Evolutionary conservation across 2,113 vertebrate species (phyloP).

Genomic region (Thermophis baileyi): DNA sequence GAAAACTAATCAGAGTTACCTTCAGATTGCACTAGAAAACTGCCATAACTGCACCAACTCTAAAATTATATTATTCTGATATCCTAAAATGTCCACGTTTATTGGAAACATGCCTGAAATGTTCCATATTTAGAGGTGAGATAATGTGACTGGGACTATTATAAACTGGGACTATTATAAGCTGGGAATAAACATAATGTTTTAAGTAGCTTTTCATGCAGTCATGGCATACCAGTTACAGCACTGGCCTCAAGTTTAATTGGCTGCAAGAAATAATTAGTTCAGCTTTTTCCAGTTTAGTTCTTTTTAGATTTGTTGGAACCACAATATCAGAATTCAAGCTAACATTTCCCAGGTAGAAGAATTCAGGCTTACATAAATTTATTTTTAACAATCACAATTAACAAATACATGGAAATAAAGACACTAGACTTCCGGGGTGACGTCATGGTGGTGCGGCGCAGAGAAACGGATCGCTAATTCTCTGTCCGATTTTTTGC

Average conservation of each 20-base stretch:
- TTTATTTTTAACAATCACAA: background rate
- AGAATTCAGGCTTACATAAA: background rate
- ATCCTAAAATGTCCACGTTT: background rate
- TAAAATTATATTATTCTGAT: background rate
- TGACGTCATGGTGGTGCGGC: too few species aligned
- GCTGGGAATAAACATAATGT: background rate
- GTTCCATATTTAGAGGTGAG: background rate
- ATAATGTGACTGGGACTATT: background rate
- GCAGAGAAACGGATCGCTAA: too few species aligned
- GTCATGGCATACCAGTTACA: background rate
- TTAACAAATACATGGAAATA: background rate
- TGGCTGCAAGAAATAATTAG: background rate
- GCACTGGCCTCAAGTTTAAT: too few species aligned
- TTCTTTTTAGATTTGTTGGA: background rate
- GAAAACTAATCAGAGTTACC: background rate
- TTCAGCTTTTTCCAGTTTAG: background rate
- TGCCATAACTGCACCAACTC: background rate
- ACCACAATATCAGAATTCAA: background rate
- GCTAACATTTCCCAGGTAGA: background rate
- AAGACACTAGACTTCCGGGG: too few species aligned
- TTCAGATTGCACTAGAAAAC: background rate
- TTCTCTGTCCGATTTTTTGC: too few species aligned
- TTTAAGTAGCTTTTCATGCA: background rate
- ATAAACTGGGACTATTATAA: background rate
- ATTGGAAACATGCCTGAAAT: background rate